phyloP scores from a whole-genome alignment of 2,888 invertebrate species.

The Corythucha ciliata region DNA sequence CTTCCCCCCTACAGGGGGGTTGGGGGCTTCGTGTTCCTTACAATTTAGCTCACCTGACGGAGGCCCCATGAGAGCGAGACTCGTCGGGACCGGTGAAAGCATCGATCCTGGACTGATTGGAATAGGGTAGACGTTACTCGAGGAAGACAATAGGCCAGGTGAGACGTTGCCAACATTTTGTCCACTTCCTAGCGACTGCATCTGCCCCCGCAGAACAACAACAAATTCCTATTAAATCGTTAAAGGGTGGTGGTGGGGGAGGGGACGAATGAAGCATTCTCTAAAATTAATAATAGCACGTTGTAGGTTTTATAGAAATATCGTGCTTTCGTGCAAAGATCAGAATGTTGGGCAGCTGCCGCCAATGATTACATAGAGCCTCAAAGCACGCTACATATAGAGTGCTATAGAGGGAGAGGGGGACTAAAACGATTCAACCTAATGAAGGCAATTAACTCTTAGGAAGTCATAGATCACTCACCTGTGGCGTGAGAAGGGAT shows the following conservation, averaged over 20 bases:
- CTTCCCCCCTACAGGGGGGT: not conserved
- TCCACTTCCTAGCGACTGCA: constrained; percentile 28
- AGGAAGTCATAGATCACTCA: constrained; percentile 26
- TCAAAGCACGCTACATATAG: not conserved
- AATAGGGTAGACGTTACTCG: constrained; percentile 32
- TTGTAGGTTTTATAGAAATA: not conserved
- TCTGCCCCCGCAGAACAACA: constrained; percentile 23
- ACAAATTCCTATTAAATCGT: not conserved
- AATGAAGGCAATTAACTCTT: constrained; percentile 21
- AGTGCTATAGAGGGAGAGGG: not conserved
- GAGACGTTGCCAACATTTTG: constrained; percentile 33
- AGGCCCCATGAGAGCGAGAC: constrained; percentile 35
- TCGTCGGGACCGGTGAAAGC: constrained; percentile 36
- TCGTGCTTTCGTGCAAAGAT: not conserved
- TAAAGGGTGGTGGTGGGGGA: not conserved
- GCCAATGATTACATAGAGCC: not conserved
- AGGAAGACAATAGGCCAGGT: constrained; percentile 31
- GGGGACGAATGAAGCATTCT: not conserved
- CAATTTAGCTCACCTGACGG: constrained; percentile 27
- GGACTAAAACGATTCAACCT: constrained; percentile 11
- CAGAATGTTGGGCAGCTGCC: not conserved
- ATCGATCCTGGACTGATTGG: constrained; percentile 35
- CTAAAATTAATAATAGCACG: not conserved
- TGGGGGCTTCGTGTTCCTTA: not conserved
- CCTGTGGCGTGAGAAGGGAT: constrained; percentile 34